Base-by-base conservation (phyloP, 2,113 vertebrate genomes). In the Proterorhinus semilunaris region DNA sequence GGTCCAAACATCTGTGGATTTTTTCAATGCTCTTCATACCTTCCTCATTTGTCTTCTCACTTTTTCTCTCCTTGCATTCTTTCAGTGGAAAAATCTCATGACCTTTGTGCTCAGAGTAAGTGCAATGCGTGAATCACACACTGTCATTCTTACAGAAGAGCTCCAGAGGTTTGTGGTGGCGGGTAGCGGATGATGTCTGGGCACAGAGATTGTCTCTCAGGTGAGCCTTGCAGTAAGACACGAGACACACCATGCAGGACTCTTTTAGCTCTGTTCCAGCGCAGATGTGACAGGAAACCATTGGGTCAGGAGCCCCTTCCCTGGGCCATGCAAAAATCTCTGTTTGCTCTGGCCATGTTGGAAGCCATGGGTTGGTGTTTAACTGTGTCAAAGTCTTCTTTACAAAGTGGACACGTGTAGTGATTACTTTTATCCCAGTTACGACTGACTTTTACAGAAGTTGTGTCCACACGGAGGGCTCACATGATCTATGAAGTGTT, bases 61-160 rank as follows among this genome's bases (percentile, higher is more conserved):
- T 16, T 36, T 55, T 78, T 49, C 54, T 69, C 44, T 1, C 49
- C 15, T 65, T 16, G 54, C 16, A 69, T 72, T 66, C 71, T 15
- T 73, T 27, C 55, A 78, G 52, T 55, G 70, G 70, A 73, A 73
- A 55, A 7, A 69, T 48, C 16, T 69, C 17, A 6, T 78, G 66
- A 0, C 16, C 5, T 51, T 78, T 78, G 50, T 78, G 76, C n/a
- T 69, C 55, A 12, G 1, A 66, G 55, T 11, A 0, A 0, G 70
- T 8, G 36, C 66, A 69, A 7, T 65, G 6, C 13, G 27, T 65
- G 54, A 70, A 78, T 21, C 16, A 73, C 47, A 46, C 53, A 73
- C 55, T 44, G 17, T 78, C 71, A 0, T 44, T 69, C 36, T 15
- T 59, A 43, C 57, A 59, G 57, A 59, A 43, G 11, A 59, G 36